Base-by-base conservation (phyloP, 2,888 invertebrate genomes). In the Stegophylla sp. region DNA sequence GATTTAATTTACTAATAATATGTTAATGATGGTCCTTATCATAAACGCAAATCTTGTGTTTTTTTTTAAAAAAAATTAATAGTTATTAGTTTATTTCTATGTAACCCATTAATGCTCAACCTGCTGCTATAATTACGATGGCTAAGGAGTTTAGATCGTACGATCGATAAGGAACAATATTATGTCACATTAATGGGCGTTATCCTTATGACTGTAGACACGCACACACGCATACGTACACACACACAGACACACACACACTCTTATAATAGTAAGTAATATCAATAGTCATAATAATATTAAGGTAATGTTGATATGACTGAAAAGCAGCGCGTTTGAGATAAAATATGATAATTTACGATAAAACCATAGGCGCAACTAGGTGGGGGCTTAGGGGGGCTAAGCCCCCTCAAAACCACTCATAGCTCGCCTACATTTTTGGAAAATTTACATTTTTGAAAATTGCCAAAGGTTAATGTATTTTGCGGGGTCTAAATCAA, bases 21-120 rank as follows among this genome's bases (percentile, higher is more conserved):
- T 41, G 45, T 48, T 71, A 79, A 79, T 79, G 79, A 79, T 79
- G 79, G 79, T 79, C 79, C 79, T 71, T 79, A 61, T 59, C 61
- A 61, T 48, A 79, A 79, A 79, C 79, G 79, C 79, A 79, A 79
- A 79, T 79, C 79, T 79, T 79, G 23, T 69, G 4, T 64, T 41
- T 5, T 73, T 67, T 59, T 41, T n/a, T n/a, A n/a, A 13, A 13
- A 59, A 74, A 26, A 61, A 61, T 61, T 34, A 28, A 45, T 34
- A 7, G 41, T 56, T 61, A n/a, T 61, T 61, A 4, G 2, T 23
- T 56, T 56, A 7, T 53, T 53, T 53, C 9, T n/a, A 13, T 45
- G 28, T 10, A 45, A n/a, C 45, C 45, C 20, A 59, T 73, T 45
- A 23, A 5, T 28, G 45, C 12, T 73, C 12, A 3, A 7, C 45